Evolutionary conservation across 1,140 invertebrate species (phyloP), one percentile per base, ranked within the genome.

Genomic region (Atta texana): DNA sequence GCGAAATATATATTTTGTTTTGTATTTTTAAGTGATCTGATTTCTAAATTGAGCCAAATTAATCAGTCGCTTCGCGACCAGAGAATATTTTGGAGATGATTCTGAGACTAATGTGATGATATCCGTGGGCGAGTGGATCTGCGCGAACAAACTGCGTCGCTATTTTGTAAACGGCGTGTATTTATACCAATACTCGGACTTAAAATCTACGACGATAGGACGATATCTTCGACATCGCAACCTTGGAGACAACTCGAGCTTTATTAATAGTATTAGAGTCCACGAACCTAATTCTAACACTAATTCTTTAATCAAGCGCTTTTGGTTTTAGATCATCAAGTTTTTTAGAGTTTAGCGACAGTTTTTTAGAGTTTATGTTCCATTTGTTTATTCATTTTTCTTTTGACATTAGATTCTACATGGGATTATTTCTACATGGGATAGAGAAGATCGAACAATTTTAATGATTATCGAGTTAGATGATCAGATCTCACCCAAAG

Each of bases 181-280:
- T 92, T 92, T 92, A 92, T 92, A 92, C 51, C 76, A 69, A 91
- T 84, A 89, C 66, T 71, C 80, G 49, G 55, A 89, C 87, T 89
- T 86, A 74, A 87, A 91, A 72, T 81, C 69, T 31, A 59, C 68
- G 86, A 87, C 63, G 72, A 59, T 59, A 53, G 51, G 18, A 44
- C 64, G 61, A 88, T 85, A 72, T 84, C 85, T 74, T 81, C 72
- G 84, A 91, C 77, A 71, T 53, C 21, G 55, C 78, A 77, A 91
- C 92, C 92, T 93, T 93, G 93, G 87, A 91, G 84, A 86, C 76
- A 92, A 88, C 68, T 74, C 87, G 69, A 64, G 80, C 31, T 90
- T 89, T 93, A 93, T 92, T 93, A 92, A 92, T 92, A 93, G 92
- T 81, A 90, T 18, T 28, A 51, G 44, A 87, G 87, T 90, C 87